A percentile compares a stretch with the other conserved stretches of the same genome.
phyloP scores from a whole-genome alignment of 2,888 invertebrate genomes.

The Acholoe squamosa region DNA sequence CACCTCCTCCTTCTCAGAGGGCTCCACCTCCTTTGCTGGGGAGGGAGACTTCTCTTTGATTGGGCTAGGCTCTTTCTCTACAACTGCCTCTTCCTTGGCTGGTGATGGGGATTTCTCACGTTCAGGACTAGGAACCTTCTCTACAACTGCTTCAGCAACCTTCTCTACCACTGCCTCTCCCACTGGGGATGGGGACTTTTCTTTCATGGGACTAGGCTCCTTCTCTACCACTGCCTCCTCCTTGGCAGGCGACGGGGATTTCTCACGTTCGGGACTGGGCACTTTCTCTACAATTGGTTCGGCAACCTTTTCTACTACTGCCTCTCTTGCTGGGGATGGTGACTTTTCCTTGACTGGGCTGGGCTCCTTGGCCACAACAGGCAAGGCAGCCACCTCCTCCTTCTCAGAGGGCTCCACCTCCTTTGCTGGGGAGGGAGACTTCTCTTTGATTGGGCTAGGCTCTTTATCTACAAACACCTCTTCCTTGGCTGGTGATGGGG shows the following conservation, averaged over 20 bases:
- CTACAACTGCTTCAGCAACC: constrained; percentile 18
- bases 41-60: constrained; percentile 47
- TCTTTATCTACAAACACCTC: not conserved
- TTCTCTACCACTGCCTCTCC: constrained; percentile 7
- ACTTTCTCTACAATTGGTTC: constrained; percentile 40
- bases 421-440: constrained; percentile 31
- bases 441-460: constrained; percentile 46
- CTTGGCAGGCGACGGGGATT: not conserved
- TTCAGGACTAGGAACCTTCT: constrained; percentile 31
- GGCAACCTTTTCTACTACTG: not conserved
- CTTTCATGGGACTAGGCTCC: constrained; percentile 31
- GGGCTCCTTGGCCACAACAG: constrained; percentile 36
- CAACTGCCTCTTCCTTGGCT: not conserved
- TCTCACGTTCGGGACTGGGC: constrained; percentile 25
- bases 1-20: constrained; percentile 17
- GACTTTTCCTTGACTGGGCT: constrained; percentile 52
- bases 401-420: constrained; percentile 15
- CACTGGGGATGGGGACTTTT: constrained; percentile 39
- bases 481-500: constrained; percentile 1
- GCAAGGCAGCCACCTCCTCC: constrained; percentile 10
- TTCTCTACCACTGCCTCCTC: constrained; percentile 24
- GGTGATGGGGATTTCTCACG: constrained; percentile 3
- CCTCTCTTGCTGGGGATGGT: constrained; percentile 23
- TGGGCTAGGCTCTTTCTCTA: constrained; percentile 39
- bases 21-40: constrained; percentile 6